Base-by-base conservation (phyloP, 1,140 invertebrate genomes). In the Aethina tumida region DNA sequence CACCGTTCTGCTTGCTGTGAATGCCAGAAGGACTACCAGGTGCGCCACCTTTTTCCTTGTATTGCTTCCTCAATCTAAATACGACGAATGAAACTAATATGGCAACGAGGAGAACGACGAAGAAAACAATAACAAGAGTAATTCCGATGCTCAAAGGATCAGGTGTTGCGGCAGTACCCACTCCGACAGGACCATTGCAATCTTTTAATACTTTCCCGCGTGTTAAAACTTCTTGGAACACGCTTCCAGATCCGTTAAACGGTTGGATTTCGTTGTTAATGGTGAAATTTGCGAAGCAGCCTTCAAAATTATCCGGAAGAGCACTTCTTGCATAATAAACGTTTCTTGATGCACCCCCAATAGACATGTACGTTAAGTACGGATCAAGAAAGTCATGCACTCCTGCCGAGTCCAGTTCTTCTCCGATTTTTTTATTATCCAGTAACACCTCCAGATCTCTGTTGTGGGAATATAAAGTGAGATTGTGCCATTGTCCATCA, bases 351-450 rank as follows among this genome's bases (percentile, higher is more conserved):
- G 74, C 70, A 10, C 85, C 87, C 15, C 89, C 90, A 27, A 93
- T 55, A 1, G 75, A 79, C 2, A 94, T 54, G 3, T 74, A 68
- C 0, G 85, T 85, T 5, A 94, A 62, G 55, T 92, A 92, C 2
- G 89, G 87, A 63, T 93, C 90, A 5, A 93, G 66, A 58, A 93
- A 92, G 55, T 94, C 87, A 55, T 95, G 90, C 1, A 90, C 81
- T 7, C 84, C 81, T 8, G 75, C 77, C 2, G 78, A 69, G 53
- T 92, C 86, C 2, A 93, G 64, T 54, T 90, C 86, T 49, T 92
- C 87, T 0, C 85, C 87, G 1, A 81, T 69, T 36, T 72, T 63
- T n/a, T 60, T 53, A 13, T 67, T 73, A 57, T 92, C 84, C 1
- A 92, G 60, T 10, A 81, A 58, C 2, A 92, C 45, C 38, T 76